These are phyloP conservation scores for Cinclus cinclus DNA, from an alignment of 2,113 vertebrate species.

Conservation along the genomic window DNA sequence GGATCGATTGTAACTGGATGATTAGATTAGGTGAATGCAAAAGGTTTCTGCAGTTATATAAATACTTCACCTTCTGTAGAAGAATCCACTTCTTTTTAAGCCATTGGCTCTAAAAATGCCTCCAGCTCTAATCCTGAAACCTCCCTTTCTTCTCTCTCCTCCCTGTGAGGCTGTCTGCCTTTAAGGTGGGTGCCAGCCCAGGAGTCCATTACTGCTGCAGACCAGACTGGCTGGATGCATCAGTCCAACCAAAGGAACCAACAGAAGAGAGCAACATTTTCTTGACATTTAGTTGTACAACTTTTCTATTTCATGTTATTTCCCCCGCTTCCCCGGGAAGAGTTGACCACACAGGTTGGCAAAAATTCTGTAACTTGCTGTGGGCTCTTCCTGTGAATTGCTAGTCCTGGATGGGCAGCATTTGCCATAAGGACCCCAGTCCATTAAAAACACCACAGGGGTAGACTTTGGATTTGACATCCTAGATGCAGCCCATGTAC, in stretches of 20 bases:
- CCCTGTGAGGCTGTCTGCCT: neutral
- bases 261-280: neutral
- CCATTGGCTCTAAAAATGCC: neutral
- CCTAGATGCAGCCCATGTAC: neutral
- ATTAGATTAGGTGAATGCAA: neutral
- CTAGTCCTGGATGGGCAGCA: neutral
- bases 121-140: neutral
- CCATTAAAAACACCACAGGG: neutral
- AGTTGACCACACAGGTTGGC: neutral
- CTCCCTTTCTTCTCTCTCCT: neutral
- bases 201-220: neutral
- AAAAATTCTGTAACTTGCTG: neutral
- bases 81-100: neutral
- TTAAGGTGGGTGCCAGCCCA: neutral
- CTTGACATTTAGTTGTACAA: neutral
- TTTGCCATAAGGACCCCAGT: neutral
- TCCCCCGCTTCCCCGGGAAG: fast-evolving
- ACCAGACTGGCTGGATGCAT: neutral
- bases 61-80: neutral
- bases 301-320: neutral
- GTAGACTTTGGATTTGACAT: neutral
- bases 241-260: neutral
- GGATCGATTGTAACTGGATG: neutral
- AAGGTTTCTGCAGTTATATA: neutral
- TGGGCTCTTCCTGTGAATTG: neutral